These are phyloP conservation scores for Pseudococcus jackbeardsleyi DNA, from an alignment of 2,888 invertebrate genomes.

Conservation along the genomic window DNA sequence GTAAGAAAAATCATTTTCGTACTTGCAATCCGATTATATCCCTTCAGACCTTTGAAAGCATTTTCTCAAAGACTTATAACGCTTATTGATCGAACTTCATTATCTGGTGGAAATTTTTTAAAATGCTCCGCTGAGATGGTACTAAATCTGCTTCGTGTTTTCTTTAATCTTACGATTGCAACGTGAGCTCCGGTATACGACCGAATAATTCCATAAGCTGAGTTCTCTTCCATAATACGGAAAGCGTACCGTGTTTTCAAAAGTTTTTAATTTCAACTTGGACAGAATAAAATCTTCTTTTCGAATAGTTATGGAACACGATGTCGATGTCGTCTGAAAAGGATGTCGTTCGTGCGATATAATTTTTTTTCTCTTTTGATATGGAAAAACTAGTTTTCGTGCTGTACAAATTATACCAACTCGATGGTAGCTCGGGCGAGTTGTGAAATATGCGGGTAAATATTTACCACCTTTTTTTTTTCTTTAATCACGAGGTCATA, in stretches of 20 bases:
- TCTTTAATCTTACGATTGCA: constrained; percentile 20
- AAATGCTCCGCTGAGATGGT: background rate
- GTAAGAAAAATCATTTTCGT: constrained; percentile 10
- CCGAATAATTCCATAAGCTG: background rate
- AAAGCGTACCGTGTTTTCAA: background rate
- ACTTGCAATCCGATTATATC: constrained; percentile 15
- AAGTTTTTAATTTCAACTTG: background rate
- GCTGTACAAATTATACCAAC: constrained; percentile 12
- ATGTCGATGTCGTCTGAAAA: constrained; percentile 6
- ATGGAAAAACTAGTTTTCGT: constrained; percentile 47
- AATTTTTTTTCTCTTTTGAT: background rate
- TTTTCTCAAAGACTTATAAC: constrained; percentile 32
- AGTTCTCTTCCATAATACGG: background rate
- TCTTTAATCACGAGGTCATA: constrained; percentile 45
- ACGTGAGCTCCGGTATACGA: background rate
- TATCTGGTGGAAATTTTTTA: constrained; percentile 13
- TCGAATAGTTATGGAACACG: background rate
- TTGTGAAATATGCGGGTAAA: constrained; percentile 53
- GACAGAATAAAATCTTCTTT: background rate
- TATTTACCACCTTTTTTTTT: constrained; percentile 15
- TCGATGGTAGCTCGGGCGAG: background rate
- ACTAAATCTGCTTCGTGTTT: constrained; percentile 1
- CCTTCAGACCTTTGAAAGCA: constrained; percentile 16
- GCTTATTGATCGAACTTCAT: constrained; percentile 46
- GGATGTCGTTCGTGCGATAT: background rate